These are phyloP conservation scores for Schizothorax lantsangensis DNA, from an alignment of 2,797 vertebrate genomes.

Conservation along the genomic window DNA sequence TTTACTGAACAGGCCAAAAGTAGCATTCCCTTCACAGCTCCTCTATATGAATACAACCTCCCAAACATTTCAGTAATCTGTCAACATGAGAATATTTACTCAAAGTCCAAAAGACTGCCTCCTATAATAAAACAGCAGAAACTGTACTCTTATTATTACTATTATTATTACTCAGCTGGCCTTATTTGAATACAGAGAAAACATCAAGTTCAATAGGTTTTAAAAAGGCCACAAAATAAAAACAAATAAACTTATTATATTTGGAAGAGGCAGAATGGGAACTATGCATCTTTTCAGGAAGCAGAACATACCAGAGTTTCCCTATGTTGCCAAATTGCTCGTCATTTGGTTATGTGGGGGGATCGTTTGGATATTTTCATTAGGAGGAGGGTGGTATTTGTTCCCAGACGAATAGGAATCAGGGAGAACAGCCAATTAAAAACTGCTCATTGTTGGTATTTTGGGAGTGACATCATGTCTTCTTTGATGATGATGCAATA, in stretches of 20 bases:
- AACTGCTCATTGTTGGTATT: neutral
- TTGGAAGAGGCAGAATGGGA: slow-evolving; percentile 31
- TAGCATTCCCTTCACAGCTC: neutral
- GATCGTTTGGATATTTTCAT: neutral
- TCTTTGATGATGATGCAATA: slow-evolving; percentile 5
- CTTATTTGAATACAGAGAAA: slow-evolving; percentile 38
- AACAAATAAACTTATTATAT: neutral
- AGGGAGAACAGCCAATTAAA: slow-evolving; percentile 4
- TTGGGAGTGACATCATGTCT: neutral
- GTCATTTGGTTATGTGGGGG: neutral
- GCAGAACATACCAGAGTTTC: neutral
- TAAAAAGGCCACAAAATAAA: slow-evolving; percentile 31
- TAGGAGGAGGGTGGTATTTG: neutral
- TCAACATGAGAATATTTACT: slow-evolving; percentile 28
- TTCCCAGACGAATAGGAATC: neutral
- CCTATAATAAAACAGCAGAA: slow-evolving; percentile 36
- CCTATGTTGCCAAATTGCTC: neutral
- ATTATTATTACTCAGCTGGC: neutral
- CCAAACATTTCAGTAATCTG: neutral
- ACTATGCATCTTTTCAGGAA: slow-evolving; percentile 16
- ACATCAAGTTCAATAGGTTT: neutral
- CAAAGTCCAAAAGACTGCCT: slow-evolving; percentile 11
- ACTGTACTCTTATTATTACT: neutral
- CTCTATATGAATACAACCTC: slow-evolving; percentile 6
- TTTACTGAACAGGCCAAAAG: neutral